These are phyloP conservation scores for Oscheius sp. DNA, from an alignment of 2,888 invertebrate species.

Conservation along the genomic window DNA sequence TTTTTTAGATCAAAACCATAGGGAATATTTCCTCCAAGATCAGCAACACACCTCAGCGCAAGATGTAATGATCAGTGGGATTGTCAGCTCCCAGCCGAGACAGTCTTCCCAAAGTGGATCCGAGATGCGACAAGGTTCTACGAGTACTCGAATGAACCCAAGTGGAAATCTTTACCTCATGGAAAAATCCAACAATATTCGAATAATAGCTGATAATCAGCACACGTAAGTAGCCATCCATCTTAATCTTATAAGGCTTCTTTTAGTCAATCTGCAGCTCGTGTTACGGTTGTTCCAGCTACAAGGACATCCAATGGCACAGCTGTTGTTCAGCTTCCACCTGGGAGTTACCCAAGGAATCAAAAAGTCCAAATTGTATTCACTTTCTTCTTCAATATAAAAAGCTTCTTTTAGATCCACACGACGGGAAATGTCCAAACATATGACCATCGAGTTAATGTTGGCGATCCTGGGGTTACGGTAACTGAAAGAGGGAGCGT, in stretches of 20 bases:
- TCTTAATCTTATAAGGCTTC: too few species aligned
- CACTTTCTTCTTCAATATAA: not conserved
- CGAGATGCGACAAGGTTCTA: too few species aligned
- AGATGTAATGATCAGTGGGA: constrained; percentile 32
- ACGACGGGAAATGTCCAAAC: not conserved
- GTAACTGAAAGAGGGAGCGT: constrained; percentile 14
- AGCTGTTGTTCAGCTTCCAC: constrained; percentile 20
- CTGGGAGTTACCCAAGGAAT: constrained; percentile 3
- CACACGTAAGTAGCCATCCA: not conserved
- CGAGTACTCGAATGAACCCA: too few species aligned
- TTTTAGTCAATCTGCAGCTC: not conserved
- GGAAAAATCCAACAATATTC: constrained; percentile 10
- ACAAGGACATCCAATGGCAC: constrained; percentile 18
- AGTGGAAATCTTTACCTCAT: constrained; percentile 14
- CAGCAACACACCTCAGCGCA: constrained; percentile 14
- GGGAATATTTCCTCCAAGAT: constrained; percentile 18
- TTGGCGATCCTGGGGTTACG: constrained; percentile 22
- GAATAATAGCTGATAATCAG: not conserved
- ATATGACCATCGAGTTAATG: constrained; percentile 4
- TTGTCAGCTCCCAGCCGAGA: too few species aligned
- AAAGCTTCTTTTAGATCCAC: constrained; percentile 12
- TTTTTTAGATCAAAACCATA: not conserved
- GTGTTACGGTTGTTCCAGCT: constrained; percentile 27
- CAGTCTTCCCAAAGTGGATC: too few species aligned
- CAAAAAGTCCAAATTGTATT: constrained; percentile 26